Percentiles rank a stretch among this genome's conserved stretches.
phyloP scores from a whole-genome alignment of 1,140 invertebrate genomes.

The Drosophila sp. region DNA sequence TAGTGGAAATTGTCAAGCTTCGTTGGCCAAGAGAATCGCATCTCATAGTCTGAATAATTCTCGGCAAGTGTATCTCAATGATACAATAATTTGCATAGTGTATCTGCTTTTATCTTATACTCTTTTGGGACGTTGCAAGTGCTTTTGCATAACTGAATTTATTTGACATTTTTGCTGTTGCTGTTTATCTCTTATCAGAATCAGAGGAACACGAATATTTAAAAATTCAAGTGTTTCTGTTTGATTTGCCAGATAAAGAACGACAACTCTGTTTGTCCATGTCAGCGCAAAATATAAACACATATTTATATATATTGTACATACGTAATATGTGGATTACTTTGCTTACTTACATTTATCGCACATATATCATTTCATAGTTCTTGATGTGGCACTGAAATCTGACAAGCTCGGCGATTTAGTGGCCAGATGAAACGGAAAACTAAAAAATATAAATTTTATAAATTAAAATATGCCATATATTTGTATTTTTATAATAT shows the following conservation, averaged over 20 bases:
- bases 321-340: slow-evolving; percentile 22
- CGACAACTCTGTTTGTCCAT: slow-evolving; percentile 42
- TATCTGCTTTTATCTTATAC: slow-evolving; percentile 17
- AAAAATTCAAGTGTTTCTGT: slow-evolving; percentile 21
- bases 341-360: slow-evolving; percentile 14
- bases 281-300: slow-evolving; percentile 30
- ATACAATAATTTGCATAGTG: slow-evolving; percentile 24
- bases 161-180: slow-evolving; percentile 15
- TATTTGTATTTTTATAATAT: not conserved
- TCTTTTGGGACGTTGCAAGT: slow-evolving; percentile 9
- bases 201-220: slow-evolving; percentile 11
- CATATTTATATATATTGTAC: not conserved
- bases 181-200: slow-evolving; percentile 32
- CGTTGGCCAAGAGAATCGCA: slow-evolving; percentile 36
- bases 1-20: slow-evolving; percentile 54
- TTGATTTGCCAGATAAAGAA: slow-evolving; percentile 47
- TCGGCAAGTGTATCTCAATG: slow-evolving; percentile 5
- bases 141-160: slow-evolving; percentile 38
- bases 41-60: slow-evolving; percentile 1
- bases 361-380: not conserved
- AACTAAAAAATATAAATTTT: slow-evolving; percentile 9
- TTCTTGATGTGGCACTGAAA: not conserved
- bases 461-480: not conserved
- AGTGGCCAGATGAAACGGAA: not conserved
- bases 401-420: slow-evolving; percentile 12